A percentile compares a stretch with the other conserved stretches of the same genome.
Evolutionary conservation across 2,113 vertebrate species (phyloP).

Genomic region (Rallus limicola): DNA sequence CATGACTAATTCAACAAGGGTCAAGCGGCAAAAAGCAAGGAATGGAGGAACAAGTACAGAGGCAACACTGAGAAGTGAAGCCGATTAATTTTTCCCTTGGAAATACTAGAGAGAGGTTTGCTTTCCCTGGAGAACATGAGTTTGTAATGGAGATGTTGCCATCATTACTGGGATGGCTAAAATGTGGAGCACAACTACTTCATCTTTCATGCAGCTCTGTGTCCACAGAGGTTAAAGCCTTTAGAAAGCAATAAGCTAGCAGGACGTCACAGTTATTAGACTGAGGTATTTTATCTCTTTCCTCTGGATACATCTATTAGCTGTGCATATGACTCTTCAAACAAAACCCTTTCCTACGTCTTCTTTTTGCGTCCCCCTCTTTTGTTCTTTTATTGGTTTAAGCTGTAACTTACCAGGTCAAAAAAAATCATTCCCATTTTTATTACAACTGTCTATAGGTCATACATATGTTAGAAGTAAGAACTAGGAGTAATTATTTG

Average conservation of each 20-base stretch:
- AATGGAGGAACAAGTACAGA: background rate
- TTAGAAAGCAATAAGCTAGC: conserved; percentile 27
- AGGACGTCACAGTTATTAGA: conserved; percentile 18
- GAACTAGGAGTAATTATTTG: conserved; percentile 16
- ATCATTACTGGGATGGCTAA: conserved; percentile 1
- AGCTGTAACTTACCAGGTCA: background rate
- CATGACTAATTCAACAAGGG: conserved; percentile 17
- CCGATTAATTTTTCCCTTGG: background rate
- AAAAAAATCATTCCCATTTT: conserved; percentile 26
- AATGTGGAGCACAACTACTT: background rate
- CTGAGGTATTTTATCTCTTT: conserved; percentile 20
- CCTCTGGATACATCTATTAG: conserved; percentile 7
- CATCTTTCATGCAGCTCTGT: conserved; percentile 16
- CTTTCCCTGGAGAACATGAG: background rate
- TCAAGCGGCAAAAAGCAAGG: conserved; percentile 27
- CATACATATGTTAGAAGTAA: conserved; percentile 10
- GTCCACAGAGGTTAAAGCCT: background rate
- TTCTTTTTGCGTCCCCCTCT: background rate
- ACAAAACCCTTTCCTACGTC: background rate
- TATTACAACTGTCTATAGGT: conserved; percentile 30
- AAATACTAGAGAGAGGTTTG: background rate
- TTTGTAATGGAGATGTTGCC: conserved; percentile 16
- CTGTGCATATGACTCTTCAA: background rate
- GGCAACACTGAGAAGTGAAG: background rate
- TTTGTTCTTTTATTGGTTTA: conserved; percentile 63